Conservation (phyloP, 2,797 vertebrate genomes). For the Gymnothorax reevesii region DNA sequence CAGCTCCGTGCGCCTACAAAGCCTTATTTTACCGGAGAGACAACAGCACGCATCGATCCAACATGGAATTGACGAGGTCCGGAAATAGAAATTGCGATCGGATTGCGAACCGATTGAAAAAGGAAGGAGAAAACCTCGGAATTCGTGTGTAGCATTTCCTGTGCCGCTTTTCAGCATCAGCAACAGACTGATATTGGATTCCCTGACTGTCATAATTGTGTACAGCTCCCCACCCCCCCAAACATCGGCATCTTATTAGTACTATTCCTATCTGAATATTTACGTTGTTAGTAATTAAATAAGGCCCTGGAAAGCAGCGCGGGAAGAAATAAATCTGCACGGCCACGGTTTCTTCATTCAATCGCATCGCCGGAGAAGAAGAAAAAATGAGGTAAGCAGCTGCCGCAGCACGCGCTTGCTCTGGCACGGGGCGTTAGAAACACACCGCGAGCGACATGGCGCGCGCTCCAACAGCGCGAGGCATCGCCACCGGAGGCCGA, state of each 20-base stretch:
- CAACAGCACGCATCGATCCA: conserved; percentile 54
- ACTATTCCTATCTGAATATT: background rate
- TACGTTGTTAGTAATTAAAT: background rate
- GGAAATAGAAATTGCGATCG: conserved; percentile 46
- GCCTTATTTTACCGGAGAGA: conserved; percentile 51
- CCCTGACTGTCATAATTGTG: conserved; percentile 16
- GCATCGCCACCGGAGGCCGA: background rate
- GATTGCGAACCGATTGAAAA: conserved; percentile 26
- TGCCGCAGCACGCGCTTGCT: conserved; percentile 40
- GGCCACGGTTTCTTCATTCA: conserved; percentile 34
- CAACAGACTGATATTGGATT: conserved; percentile 35
- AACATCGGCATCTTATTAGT: conserved; percentile 10
- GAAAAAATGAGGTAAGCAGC: conserved; percentile 73
- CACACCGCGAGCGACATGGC: conserved; percentile 38
- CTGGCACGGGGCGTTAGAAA: conserved; percentile 29
- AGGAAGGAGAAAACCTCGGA: conserved; percentile 50
- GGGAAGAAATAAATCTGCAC: conserved; percentile 38
- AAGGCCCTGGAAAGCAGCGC: background rate
- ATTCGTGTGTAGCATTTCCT: conserved; percentile 48
- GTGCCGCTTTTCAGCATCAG: conserved; percentile 62
- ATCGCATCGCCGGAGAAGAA: conserved; percentile 37
- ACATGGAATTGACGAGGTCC: conserved; percentile 59
- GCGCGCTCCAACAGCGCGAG: conserved; percentile 17
- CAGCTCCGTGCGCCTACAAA: conserved; percentile 57
- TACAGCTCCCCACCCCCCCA: conserved; percentile 7